Base-by-base conservation (phyloP, 2,797 vertebrate genomes). In the Danionella dracula region DNA sequence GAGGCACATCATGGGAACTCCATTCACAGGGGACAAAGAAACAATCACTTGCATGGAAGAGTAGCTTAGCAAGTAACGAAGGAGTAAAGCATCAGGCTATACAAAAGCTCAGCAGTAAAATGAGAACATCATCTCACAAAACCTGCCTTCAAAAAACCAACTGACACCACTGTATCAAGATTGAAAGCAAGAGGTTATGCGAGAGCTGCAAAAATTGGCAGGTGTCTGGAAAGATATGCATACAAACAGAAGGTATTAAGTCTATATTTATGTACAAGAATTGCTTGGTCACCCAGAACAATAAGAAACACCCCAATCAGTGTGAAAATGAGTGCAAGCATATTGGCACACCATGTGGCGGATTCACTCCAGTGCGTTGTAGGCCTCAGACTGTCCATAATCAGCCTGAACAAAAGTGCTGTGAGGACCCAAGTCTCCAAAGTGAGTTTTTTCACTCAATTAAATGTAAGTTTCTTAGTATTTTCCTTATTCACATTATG, bases 251-350 rank as follows among this genome's bases (percentile, higher is more conserved):
- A 56, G 81, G 83, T 85, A 81, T 88, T 79, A 76, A 75, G 55
- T 51, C 64, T 54, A 62, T 71, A 71, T 67, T 55, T 77, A 89
- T 90, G 75, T 88, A 90, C 89, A 91, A 88, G 88, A 85, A 85
- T 87, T 88, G 87, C 84, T 86, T 86, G 78, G 79, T 87, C 84
- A 87, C 84, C 83, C 87, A 90, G 74, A 87, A 87, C 82, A 84
- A 86, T 75, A 72, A 66, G 89, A 89, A 91, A 88, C 82, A 77
- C 81, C 82, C 82, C 77, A 83, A 76, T 86, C 76, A 81, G 78
- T 85, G 83, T 83, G 73, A 84, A 86, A 87, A 86, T 83, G 86
- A 86, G 86, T 87, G 87, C 87, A 88, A 88, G 87, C 84, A 84
- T 77, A 82, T 78, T 80, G 76, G 80, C 73, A 76, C 72, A 75